Conservation (phyloP, 2,113 vertebrate species). For the Crotalus tigris region DNA sequence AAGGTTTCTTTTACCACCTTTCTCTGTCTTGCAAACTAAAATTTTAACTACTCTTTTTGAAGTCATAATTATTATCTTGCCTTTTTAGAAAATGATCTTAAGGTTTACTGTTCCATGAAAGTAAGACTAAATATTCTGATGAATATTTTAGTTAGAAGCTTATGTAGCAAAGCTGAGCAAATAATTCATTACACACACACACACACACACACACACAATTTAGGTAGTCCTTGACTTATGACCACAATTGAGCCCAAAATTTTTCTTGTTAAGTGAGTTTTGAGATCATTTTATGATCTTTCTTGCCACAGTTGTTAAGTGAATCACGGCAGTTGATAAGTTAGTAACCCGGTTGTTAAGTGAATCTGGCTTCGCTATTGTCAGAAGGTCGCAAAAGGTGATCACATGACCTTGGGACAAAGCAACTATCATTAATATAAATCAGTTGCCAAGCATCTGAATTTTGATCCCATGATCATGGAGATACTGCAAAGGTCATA, state of each 20-base stretch:
- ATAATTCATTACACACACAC: constrained; percentile 2
- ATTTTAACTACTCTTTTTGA: background rate
- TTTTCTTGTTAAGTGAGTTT: background rate
- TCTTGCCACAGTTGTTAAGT: background rate
- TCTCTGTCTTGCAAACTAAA: background rate
- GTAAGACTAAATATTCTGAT: background rate
- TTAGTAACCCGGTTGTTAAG: background rate
- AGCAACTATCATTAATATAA: background rate
- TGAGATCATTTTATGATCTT: background rate
- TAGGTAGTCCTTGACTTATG: background rate
- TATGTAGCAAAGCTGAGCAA: constrained; percentile 16
- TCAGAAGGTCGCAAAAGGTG: background rate
- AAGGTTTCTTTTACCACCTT: background rate
- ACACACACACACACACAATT: background rate
- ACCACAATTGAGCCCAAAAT: background rate
- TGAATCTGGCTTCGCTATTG: background rate
- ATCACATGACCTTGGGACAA: background rate
- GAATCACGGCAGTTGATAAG: background rate
- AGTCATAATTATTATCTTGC: constrained; percentile 17
- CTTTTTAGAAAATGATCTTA: constrained; percentile 17
- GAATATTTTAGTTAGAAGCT: background rate
- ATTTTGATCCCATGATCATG: background rate
- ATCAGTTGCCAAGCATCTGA: background rate
- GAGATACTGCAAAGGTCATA: background rate
- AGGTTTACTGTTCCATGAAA: constrained; percentile 15